These are phyloP conservation scores for Plestiodon gilberti DNA, from an alignment of 2,113 vertebrate genomes.

Conservation along the genomic window DNA sequence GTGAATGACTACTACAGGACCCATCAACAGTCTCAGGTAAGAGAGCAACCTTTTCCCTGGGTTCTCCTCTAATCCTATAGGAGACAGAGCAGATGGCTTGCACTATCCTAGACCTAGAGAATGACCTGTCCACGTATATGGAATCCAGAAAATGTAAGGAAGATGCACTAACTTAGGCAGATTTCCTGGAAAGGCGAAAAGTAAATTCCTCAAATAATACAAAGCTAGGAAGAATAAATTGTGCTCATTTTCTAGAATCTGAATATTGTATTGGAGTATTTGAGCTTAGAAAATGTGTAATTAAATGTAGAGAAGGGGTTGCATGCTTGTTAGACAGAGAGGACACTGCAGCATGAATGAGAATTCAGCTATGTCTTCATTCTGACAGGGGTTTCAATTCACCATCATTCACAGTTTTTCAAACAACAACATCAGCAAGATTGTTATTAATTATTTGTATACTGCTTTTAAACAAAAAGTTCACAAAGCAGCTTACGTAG, in stretches of 20 bases:
- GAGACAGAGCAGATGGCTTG: constrained; percentile 28
- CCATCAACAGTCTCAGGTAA: constrained; percentile 64
- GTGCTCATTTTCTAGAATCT: background rate
- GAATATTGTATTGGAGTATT: constrained; percentile 7
- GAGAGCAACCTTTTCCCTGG: constrained; percentile 2
- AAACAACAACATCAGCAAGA: background rate
- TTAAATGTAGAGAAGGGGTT: background rate
- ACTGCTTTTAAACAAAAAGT: no score
- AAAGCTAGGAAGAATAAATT: background rate
- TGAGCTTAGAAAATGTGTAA: constrained; percentile 22
- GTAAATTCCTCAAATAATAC: background rate
- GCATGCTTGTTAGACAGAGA: constrained; percentile 14
- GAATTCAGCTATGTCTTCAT: constrained; percentile 15
- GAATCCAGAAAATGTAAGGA: background rate
- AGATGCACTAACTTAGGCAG: background rate
- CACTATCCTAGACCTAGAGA: background rate
- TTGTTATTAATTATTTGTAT: background rate
- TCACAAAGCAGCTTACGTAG: no score
- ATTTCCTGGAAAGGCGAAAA: background rate
- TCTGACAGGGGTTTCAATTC: background rate
- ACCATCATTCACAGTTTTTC: no score
- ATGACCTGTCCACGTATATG: background rate
- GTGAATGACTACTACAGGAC: constrained; percentile 59
- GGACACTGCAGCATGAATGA: background rate
- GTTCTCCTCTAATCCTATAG: constrained; percentile 13